phyloP scores from a whole-genome alignment of 2,113 vertebrate genomes.

The Macrotus californicus region DNA sequence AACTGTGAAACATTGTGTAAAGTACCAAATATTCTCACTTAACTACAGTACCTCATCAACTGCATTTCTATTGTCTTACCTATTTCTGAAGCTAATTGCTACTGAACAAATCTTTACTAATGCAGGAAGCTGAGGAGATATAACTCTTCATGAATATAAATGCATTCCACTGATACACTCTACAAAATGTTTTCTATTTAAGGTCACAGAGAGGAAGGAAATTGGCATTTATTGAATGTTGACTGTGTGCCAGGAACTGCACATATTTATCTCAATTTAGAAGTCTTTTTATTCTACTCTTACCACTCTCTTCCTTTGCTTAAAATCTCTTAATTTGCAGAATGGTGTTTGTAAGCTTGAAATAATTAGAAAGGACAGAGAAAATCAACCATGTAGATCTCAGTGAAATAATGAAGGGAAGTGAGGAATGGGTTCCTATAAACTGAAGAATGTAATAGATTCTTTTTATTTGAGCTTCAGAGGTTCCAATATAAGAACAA shows the following conservation, averaged over 20 bases:
- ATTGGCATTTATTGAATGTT: not conserved
- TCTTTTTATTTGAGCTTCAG: not conserved
- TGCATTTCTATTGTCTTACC: not conserved
- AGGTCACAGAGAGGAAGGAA: not conserved
- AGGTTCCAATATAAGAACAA: not conserved
- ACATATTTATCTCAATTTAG: not conserved
- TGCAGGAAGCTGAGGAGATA: not conserved
- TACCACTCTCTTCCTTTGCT: not conserved
- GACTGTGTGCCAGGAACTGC: not conserved
- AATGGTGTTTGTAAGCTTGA: not conserved
- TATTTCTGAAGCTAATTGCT: conserved; percentile 18
- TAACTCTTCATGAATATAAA: not conserved
- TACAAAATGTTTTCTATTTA: not conserved
- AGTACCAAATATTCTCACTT: not conserved
- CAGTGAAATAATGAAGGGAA: not conserved
- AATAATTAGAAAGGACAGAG: not conserved
- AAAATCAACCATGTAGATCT: not conserved
- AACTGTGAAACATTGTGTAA: not conserved
- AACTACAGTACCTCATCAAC: not conserved
- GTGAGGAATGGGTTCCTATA: not conserved
- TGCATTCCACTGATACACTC: not conserved
- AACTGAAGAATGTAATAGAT: not conserved
- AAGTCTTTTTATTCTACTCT: not conserved
- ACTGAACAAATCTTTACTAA: conserved; percentile 30
- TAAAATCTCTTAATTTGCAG: not conserved